Base-by-base conservation (phyloP, 2,888 invertebrate genomes). In the Chloromyia formosa region DNA sequence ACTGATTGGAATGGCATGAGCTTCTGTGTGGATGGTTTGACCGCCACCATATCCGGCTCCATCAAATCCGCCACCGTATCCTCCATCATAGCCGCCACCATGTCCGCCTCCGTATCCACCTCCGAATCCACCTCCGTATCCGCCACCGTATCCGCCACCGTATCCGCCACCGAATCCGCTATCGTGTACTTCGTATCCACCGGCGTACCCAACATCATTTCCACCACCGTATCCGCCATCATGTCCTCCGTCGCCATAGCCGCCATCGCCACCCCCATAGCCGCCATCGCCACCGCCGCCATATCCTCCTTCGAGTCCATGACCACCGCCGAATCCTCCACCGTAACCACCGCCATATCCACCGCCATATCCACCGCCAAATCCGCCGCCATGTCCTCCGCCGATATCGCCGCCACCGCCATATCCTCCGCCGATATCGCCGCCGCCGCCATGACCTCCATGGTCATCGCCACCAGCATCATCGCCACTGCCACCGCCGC, bases 1-100 rank as follows among this genome's bases (percentile, higher is more conserved):
- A 18, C 86, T 86, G 40, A 88, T 86, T 16, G 87, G 84, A 20
- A 86, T 81, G 14, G 86, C 73, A 58, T 76, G 75, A 2, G 42
- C 77, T 72, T 77, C 68, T 3, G 75, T 75, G 27, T 77, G 77
- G 35, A 77, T 72, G 27, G 71, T 71, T 54, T 73, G 61, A 10
- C 74, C 73, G 14, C 74, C 74, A n/a, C 60, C 66, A 12, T 22
- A 27, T 14, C 71, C 71, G 23, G 35, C 22, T n/a, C 60, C 68
- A 16, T 16, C 18, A 10, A n/a, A 23, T 12, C 74, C 74, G 20
- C 64, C 74, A 35, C 68, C 58, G n/a, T 23, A 66, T 14, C 68
- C 71, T 2, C 71, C 69, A 12, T 73, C 58, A 14, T 74, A 71
- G n/a, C 22, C 40, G 1, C 12, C 23, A 10, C 14, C 5, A 3